Conservation (phyloP, 2,888 invertebrate genomes). For the Macaria liturata region DNA sequence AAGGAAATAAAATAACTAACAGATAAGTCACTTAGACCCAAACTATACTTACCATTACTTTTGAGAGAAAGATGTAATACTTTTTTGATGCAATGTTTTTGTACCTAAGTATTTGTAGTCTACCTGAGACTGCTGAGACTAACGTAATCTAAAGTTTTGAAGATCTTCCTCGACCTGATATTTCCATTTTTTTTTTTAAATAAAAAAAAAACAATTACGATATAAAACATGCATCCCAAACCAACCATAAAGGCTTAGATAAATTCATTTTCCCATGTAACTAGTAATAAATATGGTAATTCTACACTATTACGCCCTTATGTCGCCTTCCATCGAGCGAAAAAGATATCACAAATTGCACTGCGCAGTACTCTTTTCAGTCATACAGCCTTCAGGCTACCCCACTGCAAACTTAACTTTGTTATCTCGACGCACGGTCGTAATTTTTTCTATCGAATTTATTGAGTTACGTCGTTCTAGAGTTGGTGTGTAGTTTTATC, state of each 20-base stretch:
- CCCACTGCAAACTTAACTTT: constrained; percentile 69
- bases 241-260: constrained; percentile 66
- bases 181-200: no score
- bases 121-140: no score
- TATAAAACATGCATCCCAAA: constrained; percentile 49
- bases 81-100: no score
- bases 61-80: no score
- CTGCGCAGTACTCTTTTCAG: constrained; percentile 81
- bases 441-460: constrained; percentile 62
- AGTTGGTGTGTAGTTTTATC: constrained; percentile 72
- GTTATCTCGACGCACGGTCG: constrained; percentile 64
- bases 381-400: constrained; percentile 64
- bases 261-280: constrained; percentile 78
- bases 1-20: no score
- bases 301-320: constrained; percentile 80
- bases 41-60: no score
- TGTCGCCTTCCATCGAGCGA: constrained; percentile 80
- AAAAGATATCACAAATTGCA: constrained; percentile 83
- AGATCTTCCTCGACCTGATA: no score
- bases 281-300: constrained; percentile 83
- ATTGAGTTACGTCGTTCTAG: constrained; percentile 69
- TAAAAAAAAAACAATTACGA: no score
- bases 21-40: no score
- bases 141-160: no score
- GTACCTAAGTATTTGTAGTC: no score